Conservation (phyloP, 1,140 invertebrate species). For the Centruroides vittatus region DNA sequence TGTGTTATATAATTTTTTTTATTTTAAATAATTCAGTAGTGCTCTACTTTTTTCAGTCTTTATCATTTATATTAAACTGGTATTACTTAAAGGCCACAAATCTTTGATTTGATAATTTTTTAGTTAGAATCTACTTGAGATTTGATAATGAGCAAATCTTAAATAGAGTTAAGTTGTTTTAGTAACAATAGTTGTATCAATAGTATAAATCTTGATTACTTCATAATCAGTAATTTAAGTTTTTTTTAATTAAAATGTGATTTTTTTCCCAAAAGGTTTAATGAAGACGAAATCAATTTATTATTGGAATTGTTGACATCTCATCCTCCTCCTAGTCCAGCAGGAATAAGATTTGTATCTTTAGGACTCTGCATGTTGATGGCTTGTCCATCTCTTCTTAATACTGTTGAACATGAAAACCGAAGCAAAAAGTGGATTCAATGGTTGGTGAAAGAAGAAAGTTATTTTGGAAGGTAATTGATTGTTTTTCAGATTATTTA, state of each 20-base stretch:
- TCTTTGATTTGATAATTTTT: no score
- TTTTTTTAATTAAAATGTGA: neutral
- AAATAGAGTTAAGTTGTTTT: no score
- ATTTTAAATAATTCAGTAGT: no score
- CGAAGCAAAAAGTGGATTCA: conserved; percentile 87
- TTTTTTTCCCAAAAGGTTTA: conserved; percentile 36
- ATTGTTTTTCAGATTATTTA: neutral
- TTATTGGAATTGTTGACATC: conserved; percentile 74
- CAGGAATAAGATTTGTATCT: conserved; percentile 84
- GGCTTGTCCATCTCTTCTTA: conserved; percentile 76
- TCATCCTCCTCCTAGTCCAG: conserved; percentile 71
- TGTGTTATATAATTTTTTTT: no score
- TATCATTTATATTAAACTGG: no score
- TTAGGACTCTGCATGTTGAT: conserved; percentile 87
- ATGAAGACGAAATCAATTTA: conserved; percentile 77
- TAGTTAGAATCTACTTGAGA: no score
- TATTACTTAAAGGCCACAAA: no score
- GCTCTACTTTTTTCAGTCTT: no score
- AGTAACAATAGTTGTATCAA: no score
- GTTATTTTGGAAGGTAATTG: conserved; percentile 42
- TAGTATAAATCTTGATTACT: no score
- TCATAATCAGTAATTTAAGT: no score
- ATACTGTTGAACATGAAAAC: conserved; percentile 61
- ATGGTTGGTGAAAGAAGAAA: conserved; percentile 80
- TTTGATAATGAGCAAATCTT: no score